Evolutionary conservation across 1,140 invertebrate genomes (phyloP).

Genomic region (Drosophila insularis): DNA sequence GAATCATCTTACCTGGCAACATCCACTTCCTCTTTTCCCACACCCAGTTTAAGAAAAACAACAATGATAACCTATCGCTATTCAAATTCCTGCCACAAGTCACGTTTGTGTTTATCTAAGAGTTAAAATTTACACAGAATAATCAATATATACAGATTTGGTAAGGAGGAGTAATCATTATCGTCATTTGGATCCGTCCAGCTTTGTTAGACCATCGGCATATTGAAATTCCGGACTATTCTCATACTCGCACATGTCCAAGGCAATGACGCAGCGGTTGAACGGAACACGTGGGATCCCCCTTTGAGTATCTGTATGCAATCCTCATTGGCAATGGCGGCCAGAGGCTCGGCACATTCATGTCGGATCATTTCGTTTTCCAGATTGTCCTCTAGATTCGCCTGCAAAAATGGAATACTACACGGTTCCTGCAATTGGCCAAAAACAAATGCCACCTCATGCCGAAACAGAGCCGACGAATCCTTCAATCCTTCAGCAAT

Average conservation of each 20-base stretch:
- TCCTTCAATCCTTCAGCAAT: conserved; percentile 92
- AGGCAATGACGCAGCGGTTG: conserved; percentile 94
- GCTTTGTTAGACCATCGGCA: conserved; percentile 84
- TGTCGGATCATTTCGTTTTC: conserved; percentile 99
- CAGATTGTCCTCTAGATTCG: conserved; percentile 87
- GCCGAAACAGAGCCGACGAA: conserved; percentile 95
- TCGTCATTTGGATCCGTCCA: conserved; percentile 59
- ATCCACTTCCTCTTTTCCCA: not conserved
- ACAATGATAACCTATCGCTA: not conserved
- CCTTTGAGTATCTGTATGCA: conserved; percentile 91
- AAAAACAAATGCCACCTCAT: conserved; percentile 99
- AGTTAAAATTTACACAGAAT: conserved; percentile 46
- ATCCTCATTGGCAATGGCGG: conserved; percentile 95
- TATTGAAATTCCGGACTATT: conserved; percentile 93
- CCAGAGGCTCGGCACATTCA: conserved; percentile 99
- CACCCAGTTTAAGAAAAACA: not conserved
- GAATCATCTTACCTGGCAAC: not conserved
- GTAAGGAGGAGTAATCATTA: not conserved
- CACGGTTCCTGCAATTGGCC: conserved; percentile 95
- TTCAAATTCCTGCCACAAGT: conserved; percentile 1
- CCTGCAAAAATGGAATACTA: conserved; percentile 89
- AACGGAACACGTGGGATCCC: no score
- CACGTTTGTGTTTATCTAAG: conserved; percentile 33
- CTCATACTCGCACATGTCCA: conserved; percentile 99
- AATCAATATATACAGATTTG: conserved; percentile 34